Base-by-base conservation (phyloP, 2,797 vertebrate species). In the Columba guinea region DNA sequence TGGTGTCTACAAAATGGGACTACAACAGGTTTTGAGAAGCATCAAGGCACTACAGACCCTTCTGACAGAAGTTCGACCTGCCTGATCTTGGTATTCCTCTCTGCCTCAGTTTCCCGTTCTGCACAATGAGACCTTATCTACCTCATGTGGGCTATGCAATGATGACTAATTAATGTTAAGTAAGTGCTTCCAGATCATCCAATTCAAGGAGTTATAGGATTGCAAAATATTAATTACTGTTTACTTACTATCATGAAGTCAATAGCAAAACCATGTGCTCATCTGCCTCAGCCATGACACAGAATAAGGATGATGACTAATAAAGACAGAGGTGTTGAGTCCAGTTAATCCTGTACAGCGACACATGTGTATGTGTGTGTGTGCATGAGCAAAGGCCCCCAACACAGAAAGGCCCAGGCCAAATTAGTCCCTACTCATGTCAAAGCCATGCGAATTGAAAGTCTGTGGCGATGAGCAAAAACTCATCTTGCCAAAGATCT, bases 211-310 rank as follows among this genome's bases (percentile, higher is more conserved):
- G 13, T 22, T 64, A 53, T 44, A 82, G 28, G 58, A 92, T 95
- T 97, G 68, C 94, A 94, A 95, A 94, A 96, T 85, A 80, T 52
- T 95, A 95, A 97, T 95, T 94, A 92, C 44, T 95, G 26, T 96
- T 95, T 96, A 95, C 93, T 79, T 79, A 89, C 92, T 92, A 74
- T 60, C 49, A 56, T 37, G 18, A 92, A 94, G 74, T 21, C 60
- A 82, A 84, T 46, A 90, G 63, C 70, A 95, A 86, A 86, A 41
- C 19, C 63, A 84, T 77, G 59, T 94, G 58, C 77, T 94, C 96
- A 87, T 93, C 73, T 93, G 39, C 59, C 26, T 89, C 74, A 90
- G 84, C 56, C 63, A 28, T 95, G 93, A 96, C 75, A 86, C 92
- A 97, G 92, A 93, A 79, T 15, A 46, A 76, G 39, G 55, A 70